Conservation (phyloP, 2,113 vertebrate genomes). For the Urocolius indicus region DNA sequence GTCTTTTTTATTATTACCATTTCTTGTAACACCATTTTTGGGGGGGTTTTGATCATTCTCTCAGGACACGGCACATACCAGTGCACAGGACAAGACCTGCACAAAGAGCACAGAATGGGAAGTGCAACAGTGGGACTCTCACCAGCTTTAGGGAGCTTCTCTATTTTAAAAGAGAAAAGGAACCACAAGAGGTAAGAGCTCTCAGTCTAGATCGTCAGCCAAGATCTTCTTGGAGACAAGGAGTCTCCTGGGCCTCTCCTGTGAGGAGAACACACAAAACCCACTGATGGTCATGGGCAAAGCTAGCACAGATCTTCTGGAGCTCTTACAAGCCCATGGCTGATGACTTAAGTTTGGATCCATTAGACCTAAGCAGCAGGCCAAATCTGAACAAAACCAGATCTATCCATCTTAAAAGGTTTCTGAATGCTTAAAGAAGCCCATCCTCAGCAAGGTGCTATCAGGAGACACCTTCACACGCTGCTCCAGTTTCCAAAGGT, state of each 20-base stretch:
- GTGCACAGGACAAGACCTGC: background rate
- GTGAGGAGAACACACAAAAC: background rate
- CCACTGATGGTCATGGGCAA: rapidly evolving
- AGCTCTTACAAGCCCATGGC: background rate
- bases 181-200: background rate
- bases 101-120: background rate
- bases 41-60: background rate
- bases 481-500: background rate
- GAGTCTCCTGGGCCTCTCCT: background rate
- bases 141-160: rapidly evolving
- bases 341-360: background rate
- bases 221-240: background rate
- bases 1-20: too few species aligned
- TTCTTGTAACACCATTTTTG: background rate
- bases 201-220: background rate
- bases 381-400: background rate
- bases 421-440: background rate
- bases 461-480: background rate
- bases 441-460: background rate
- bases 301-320: rapidly evolving
- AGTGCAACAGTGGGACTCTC: rapidly evolving
- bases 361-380: background rate
- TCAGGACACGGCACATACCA: background rate
- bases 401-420: background rate
- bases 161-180: background rate